Evolutionary conservation across 2,113 vertebrate genomes (phyloP), one percentile per base, ranked within the genome.

Genomic region (Pelobates fuscus): DNA sequence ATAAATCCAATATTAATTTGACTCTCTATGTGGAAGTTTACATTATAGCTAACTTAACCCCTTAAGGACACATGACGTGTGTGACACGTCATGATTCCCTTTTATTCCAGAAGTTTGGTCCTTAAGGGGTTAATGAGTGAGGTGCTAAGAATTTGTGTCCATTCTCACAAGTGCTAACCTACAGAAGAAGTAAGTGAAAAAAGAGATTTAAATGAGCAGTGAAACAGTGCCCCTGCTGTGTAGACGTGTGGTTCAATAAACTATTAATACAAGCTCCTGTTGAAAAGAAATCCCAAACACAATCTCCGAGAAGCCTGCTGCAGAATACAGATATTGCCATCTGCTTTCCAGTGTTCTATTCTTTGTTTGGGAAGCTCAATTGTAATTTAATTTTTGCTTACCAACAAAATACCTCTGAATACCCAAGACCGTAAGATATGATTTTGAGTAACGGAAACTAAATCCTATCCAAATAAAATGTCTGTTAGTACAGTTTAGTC

Each of bases 211-310:
- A 54, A 72, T 72, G 59, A 72, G 32, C 26, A 54, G 59, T 63
- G 70, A 72, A 63, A 37, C 25, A 30, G 29, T 57, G 70, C n/a
- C 20, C 59, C 44, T 25, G 60, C 44, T 72, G 70, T 63, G 60
- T 14, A 1, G 60, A 72, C 70, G 49, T 60, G 11, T 54, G 43
- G 70, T 72, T 72, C 70, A 72, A 72, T 72, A 72, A 72, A 72
- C 59, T 72, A 72, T 72, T 72, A 72, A 63, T 72, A 63, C 70
- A 72, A 37, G 70, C 44, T 63, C 58, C 59, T 71, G 57, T 61
- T 71, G 52, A 49, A 61, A 71, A 71, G 57, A 61, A 61, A 49
- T 71, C 57, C 59, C 43, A 54, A 62, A 3, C 27, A 32, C 25
- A 72, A 72, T 62, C 27, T 61, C 59, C 30, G 24, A 25, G 60